phyloP scores from a whole-genome alignment of 2,888 invertebrate species.

The Papilio demoleus region DNA sequence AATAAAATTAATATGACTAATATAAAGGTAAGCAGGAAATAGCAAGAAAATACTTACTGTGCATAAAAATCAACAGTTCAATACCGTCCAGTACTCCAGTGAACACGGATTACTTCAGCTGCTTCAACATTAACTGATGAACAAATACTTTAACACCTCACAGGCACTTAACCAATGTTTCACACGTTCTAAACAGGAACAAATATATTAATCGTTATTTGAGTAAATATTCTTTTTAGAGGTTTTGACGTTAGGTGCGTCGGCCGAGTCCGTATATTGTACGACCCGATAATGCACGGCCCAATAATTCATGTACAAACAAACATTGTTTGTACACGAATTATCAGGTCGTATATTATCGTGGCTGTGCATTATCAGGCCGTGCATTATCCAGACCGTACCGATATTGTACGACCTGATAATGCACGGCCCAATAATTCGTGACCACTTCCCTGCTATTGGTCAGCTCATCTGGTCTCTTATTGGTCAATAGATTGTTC shows the following conservation, averaged over 20 bases:
- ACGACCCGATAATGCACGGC: no score
- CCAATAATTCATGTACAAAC: no score
- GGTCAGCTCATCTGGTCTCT: no score
- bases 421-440: no score
- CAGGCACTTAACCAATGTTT: conserved; percentile 47
- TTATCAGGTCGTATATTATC: no score
- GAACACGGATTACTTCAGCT: conserved; percentile 53
- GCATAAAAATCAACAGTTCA: conserved; percentile 67
- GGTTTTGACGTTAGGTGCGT: conserved; percentile 75
- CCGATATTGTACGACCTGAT: no score
- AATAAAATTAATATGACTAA: conserved; percentile 11
- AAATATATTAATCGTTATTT: conserved; percentile 67
- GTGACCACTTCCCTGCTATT: no score
- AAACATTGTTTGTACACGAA: no score
- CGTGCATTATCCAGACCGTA: no score
- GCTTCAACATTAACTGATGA: conserved; percentile 50
- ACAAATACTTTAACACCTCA: conserved; percentile 61
- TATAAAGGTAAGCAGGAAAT: conserved; percentile 44
- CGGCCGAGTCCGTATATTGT: no score
- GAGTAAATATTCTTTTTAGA: conserved; percentile 61
- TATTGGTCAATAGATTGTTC: no score
- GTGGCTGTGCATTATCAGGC: no score
- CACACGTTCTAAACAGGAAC: conserved; percentile 5
- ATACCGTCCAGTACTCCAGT: conserved; percentile 55
- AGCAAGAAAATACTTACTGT: conserved; percentile 67